These are phyloP conservation scores for Conops quadrifasciatus DNA, from an alignment of 2,888 invertebrate species.

Conservation along the genomic window DNA sequence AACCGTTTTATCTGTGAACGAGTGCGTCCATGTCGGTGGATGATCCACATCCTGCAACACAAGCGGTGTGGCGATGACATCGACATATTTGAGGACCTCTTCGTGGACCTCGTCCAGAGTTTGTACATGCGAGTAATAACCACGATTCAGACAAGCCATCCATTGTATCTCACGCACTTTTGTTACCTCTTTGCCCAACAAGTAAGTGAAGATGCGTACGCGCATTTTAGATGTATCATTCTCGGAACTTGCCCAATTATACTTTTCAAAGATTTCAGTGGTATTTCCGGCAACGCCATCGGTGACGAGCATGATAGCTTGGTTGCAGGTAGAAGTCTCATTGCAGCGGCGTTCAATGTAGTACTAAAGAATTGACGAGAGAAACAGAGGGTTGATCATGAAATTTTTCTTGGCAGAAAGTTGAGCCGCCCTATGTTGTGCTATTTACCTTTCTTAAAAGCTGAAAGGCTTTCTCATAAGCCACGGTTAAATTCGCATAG, in stretches of 20 bases:
- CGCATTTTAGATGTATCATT: slow-evolving; percentile 76
- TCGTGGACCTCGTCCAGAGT: slow-evolving; percentile 95
- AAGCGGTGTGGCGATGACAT: slow-evolving; percentile 88
- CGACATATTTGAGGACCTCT: slow-evolving; percentile 95
- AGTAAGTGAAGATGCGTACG: slow-evolving; percentile 93
- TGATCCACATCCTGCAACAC: slow-evolving; percentile 78
- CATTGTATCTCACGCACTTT: slow-evolving; percentile 88
- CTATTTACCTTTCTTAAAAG: slow-evolving; percentile 76
- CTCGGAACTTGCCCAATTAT: slow-evolving; percentile 76
- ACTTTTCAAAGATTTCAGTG: slow-evolving; percentile 82
- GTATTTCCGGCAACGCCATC: slow-evolving; percentile 92
- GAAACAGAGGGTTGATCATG: neutral
- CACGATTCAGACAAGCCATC: slow-evolving; percentile 96
- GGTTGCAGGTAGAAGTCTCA: slow-evolving; percentile 79
- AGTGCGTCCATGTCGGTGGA: slow-evolving; percentile 94
- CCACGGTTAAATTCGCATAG: slow-evolving; percentile 84
- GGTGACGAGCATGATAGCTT: slow-evolving; percentile 95
- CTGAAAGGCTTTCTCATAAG: slow-evolving; percentile 84
- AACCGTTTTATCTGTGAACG: slow-evolving; percentile 88
- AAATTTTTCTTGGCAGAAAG: neutral
- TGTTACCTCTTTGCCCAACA: slow-evolving; percentile 92
- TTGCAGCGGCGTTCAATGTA: slow-evolving; percentile 68
- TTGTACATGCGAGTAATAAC: slow-evolving; percentile 94
- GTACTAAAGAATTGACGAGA: slow-evolving; percentile 62
- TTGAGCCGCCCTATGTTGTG: too few relatives aligned